Conservation (phyloP, 2,888 invertebrate species). For the Scelioninae gen. 1 region DNA sequence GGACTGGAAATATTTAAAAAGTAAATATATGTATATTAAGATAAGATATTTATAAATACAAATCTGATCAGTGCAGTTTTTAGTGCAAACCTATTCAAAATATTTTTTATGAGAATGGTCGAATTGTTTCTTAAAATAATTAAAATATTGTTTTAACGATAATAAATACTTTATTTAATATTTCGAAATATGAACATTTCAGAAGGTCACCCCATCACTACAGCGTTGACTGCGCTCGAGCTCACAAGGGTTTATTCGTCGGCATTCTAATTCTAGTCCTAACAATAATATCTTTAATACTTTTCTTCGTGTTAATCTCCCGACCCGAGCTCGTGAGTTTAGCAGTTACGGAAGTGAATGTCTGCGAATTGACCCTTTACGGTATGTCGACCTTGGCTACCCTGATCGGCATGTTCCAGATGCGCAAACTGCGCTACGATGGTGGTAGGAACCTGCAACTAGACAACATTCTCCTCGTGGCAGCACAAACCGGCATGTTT, state of each 20-base stretch:
- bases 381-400: slow-evolving; percentile 94
- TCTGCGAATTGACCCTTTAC: slow-evolving; percentile 94
- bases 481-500: slow-evolving; percentile 97
- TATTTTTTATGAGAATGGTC: too few species aligned
- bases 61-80: too few species aligned
- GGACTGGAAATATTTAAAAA: too few species aligned
- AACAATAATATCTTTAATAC: slow-evolving; percentile 95
- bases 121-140: too few species aligned
- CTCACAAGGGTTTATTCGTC: slow-evolving; percentile 96
- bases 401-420: slow-evolving; percentile 94
- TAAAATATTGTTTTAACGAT: not conserved
- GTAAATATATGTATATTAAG: too few species aligned
- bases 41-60: too few species aligned
- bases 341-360: slow-evolving; percentile 94
- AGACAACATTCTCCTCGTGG: slow-evolving; percentile 95
- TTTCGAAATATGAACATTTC: slow-evolving; percentile 84
- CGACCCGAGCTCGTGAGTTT: slow-evolving; percentile 91
- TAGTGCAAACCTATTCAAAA: too few species aligned
- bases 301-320: slow-evolving; percentile 95
- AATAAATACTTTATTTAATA: too few species aligned
- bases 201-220: slow-evolving; percentile 95
- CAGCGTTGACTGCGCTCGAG: slow-evolving; percentile 96
- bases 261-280: slow-evolving; percentile 94
- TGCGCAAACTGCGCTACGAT: slow-evolving; percentile 93
- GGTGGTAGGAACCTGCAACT: slow-evolving; percentile 92